Percentiles rank a stretch among this genome's conserved stretches.
phyloP scores from a whole-genome alignment of 2,888 invertebrate species.

The Timandra comae region DNA sequence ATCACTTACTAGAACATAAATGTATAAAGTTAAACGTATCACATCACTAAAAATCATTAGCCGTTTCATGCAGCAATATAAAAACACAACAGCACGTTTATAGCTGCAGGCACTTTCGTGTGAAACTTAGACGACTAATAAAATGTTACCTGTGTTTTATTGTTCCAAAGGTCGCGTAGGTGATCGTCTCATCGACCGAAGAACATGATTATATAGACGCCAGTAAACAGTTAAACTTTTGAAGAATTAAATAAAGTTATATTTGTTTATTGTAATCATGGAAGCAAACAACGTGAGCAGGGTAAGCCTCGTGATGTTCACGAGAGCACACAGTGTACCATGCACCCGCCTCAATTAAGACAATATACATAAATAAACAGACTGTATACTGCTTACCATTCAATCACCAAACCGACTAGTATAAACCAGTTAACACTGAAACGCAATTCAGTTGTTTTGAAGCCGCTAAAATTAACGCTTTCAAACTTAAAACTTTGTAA shows the following conservation, averaged over 20 bases:
- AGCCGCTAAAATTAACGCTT: too few species aligned
- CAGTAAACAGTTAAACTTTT: slow-evolving; percentile 29
- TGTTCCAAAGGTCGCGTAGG: slow-evolving; percentile 68
- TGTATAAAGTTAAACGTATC: too few species aligned
- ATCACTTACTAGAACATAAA: too few species aligned
- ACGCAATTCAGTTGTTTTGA: slow-evolving; percentile 21
- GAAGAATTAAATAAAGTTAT: slow-evolving; percentile 40
- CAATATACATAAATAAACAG: too few species aligned
- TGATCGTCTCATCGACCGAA: slow-evolving; percentile 52
- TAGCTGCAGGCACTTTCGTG: slow-evolving; percentile 35
- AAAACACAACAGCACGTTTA: slow-evolving; percentile 47
- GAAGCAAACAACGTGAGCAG: slow-evolving; percentile 54
- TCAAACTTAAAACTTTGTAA: slow-evolving; percentile 23
- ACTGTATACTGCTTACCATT: too few species aligned
- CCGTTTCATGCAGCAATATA: slow-evolving; percentile 35
- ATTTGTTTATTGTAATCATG: slow-evolving; percentile 44
- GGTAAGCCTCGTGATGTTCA: slow-evolving; percentile 58
- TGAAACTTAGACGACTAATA: slow-evolving; percentile 45
- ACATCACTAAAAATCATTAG: too few species aligned
- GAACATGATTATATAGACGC: slow-evolving; percentile 60
- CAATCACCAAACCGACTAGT: too few species aligned
- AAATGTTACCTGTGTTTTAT: slow-evolving; percentile 62
- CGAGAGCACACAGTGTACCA: slow-evolving; percentile 36
- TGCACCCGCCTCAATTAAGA: too few species aligned
- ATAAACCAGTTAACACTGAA: too few species aligned